A percentile compares a stretch with the other conserved stretches of the same genome.
Conservation (phyloP, 92 coral and sea anemone species). For the Blastomussa wellsi region DNA sequence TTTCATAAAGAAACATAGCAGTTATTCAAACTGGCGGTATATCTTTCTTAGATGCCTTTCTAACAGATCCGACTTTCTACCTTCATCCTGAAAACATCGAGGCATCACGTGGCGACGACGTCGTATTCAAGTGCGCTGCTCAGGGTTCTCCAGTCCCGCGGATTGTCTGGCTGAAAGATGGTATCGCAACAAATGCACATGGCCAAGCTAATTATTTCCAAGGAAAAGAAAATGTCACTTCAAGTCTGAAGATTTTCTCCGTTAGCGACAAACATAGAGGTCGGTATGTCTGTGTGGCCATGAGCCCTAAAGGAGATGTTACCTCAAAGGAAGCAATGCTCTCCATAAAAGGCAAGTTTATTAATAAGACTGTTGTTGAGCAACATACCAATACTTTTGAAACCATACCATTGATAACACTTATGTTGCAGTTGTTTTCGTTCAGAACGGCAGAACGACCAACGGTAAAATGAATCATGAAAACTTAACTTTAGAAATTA, state of each 20-base stretch:
- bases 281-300: constrained; percentile 25
- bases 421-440: too few relatives aligned
- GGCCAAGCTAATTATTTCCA: background rate
- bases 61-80: background rate
- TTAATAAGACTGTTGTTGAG: too few relatives aligned
- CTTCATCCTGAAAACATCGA: constrained; percentile 10
- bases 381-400: too few relatives aligned
- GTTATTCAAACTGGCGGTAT: background rate
- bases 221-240: background rate
- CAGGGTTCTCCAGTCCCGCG: constrained; percentile 41
- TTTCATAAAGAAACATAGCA: too few relatives aligned
- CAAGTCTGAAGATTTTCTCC: constrained; percentile 15
- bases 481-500: too few relatives aligned
- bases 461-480: too few relatives aligned
- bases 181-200: constrained; percentile 2
- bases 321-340: constrained; percentile 20
- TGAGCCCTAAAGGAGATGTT: background rate
- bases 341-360: constrained; percentile 6
- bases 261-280: constrained; percentile 21
- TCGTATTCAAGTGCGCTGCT: constrained; percentile 39
- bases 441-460: too few relatives aligned
- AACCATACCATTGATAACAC: too few relatives aligned
- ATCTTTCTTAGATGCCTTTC: background rate
- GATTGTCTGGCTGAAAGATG: constrained; percentile 55
- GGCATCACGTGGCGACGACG: constrained; percentile 29